Base-by-base conservation (phyloP, 2,797 vertebrate species). In the Epinephelus malabaricus region DNA sequence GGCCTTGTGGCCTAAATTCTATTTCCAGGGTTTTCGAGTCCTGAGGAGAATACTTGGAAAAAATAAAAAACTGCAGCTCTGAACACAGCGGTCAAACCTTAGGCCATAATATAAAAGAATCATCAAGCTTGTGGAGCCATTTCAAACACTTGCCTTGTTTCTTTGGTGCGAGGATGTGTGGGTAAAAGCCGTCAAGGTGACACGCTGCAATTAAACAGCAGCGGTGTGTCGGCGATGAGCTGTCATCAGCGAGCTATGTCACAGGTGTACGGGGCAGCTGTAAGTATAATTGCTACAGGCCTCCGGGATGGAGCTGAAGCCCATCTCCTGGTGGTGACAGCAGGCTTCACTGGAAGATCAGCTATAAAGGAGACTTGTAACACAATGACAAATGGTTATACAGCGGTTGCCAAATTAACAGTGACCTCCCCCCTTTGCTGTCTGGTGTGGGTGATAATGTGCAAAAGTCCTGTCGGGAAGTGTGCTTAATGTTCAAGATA, bases 181-280 rank as follows among this genome's bases (percentile, higher is more conserved):
- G 65, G 54, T 76, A 73, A 85, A 86, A 87, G 74, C 75, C 6
- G 34, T 90, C 90, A 91, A 87, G 81, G 89, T 88, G 91, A 92
- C 91, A 84, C 25, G 30, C 61, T 19, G 84, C 86, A 90, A 92
- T 93, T 91, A 93, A 92, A 84, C 83, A 54, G 75, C 73, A 3
- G 5, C 60, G 34, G 69, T 58, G 23, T 64, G 73, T 47, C 54
- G 40, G 62, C 45, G 71, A 79, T 30, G 81, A 78, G 89, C 82
- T 85, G 92, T 89, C 89, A 86, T 78, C 70, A 0, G 5, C 23
- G 4, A 61, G 83, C 81, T 14, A 4, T 74, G 81, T 83, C 88
- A 73, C 82, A 81, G 88, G 79, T 84, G 88, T 66, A 43, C 76
- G 8, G 85, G 82, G 84, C 84, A 79, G 82, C 86, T 85, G 82